Conservation (phyloP, 2,888 invertebrate genomes). For the Pandemis corylana region DNA sequence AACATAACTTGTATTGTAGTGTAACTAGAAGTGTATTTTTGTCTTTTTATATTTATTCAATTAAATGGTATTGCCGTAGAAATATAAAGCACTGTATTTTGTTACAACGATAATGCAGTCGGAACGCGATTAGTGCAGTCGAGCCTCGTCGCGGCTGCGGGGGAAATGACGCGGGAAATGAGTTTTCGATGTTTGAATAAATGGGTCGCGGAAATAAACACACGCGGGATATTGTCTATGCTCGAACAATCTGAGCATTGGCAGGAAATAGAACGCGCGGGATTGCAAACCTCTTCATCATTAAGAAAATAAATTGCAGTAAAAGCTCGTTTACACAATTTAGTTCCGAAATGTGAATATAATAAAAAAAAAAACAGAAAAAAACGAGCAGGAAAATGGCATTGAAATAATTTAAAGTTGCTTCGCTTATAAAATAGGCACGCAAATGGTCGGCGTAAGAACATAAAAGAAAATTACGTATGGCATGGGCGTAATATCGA, state of each 20-base stretch:
- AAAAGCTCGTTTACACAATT: not conserved
- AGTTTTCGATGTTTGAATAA: slow-evolving; percentile 80
- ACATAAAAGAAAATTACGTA: slow-evolving; percentile 69
- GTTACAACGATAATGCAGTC: not conserved
- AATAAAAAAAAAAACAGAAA: not conserved
- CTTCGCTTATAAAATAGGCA: slow-evolving; percentile 43
- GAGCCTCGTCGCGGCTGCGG: slow-evolving; percentile 47
- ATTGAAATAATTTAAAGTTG: slow-evolving; percentile 30
- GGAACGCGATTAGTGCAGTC: not conserved
- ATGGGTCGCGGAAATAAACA: slow-evolving; percentile 78
- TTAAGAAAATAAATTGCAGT: slow-evolving; percentile 7
- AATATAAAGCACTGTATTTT: too few species aligned
- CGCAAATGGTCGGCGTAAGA: slow-evolving; percentile 50
- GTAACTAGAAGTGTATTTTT: too few species aligned
- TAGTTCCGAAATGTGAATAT: not conserved
- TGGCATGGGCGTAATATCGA: slow-evolving; percentile 74
- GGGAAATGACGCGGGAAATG: slow-evolving; percentile 80
- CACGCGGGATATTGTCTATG: slow-evolving; percentile 75
- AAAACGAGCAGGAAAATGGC: not conserved
- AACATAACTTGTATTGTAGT: too few species aligned
- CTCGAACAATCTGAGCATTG: slow-evolving; percentile 62
- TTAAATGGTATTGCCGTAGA: too few species aligned
- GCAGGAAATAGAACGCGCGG: slow-evolving; percentile 53
- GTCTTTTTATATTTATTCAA: too few species aligned
- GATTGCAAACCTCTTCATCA: slow-evolving; percentile 8